A percentile compares a stretch with the other conserved stretches of the same genome.
Evolutionary conservation across 2,797 vertebrate genomes (phyloP).

Genomic region (Pangasius mekongensis): DNA sequence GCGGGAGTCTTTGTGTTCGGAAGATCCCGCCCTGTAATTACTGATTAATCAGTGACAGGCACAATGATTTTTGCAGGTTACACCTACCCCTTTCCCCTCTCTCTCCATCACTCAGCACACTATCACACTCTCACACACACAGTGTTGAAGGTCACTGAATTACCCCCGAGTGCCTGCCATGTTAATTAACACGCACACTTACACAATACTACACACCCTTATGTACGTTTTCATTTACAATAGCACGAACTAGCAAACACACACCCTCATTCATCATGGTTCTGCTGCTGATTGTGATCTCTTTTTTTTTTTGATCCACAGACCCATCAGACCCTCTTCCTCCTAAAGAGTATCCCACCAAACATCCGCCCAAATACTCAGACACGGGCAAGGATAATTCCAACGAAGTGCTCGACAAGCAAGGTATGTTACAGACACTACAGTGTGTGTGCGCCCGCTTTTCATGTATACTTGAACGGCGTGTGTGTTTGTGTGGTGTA

Average conservation of each 20-base stretch:
- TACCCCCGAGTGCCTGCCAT: constrained; percentile 32
- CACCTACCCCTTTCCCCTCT: not conserved
- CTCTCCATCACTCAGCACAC: not conserved
- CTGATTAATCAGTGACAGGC: not conserved
- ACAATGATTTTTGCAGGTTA: constrained; percentile 4
- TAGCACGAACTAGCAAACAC: constrained; percentile 6
- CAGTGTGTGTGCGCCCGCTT: constrained; percentile 2
- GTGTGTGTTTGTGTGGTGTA: not conserved
- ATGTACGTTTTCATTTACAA: constrained; percentile 45
- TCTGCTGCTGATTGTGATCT: constrained; percentile 37
- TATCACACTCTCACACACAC: not conserved
- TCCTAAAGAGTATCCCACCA: constrained; percentile 86
- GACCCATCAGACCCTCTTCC: constrained; percentile 86
- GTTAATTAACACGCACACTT: not conserved
- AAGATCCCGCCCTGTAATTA: constrained; percentile 12
- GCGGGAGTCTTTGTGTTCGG: not conserved
- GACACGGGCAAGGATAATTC: constrained; percentile 83
- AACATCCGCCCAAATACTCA: constrained; percentile 81
- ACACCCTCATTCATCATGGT: not conserved
- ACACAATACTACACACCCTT: not conserved
- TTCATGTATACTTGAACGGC: not conserved
- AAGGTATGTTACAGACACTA: constrained; percentile 64
- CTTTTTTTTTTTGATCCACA: constrained; percentile 58
- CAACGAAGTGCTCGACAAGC: constrained; percentile 72
- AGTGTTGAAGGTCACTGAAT: constrained; percentile 59